Conservation (phyloP, 2,113 vertebrate genomes). For the Proteles cristata region DNA sequence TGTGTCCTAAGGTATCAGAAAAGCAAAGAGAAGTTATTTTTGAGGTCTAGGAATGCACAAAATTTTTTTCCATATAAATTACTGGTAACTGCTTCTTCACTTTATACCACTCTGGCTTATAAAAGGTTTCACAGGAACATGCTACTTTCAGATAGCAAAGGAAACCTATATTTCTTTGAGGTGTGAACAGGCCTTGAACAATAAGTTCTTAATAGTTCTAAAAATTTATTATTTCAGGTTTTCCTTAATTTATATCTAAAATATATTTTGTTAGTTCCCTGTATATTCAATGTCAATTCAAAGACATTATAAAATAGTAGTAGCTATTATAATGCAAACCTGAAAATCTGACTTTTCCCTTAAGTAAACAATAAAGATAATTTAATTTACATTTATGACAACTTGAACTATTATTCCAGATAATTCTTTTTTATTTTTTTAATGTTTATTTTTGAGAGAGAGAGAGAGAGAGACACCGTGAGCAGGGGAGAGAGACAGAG, state of each 20-base stretch:
- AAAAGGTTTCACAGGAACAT: background rate
- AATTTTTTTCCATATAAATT: background rate
- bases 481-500: too few species aligned
- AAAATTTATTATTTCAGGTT: background rate
- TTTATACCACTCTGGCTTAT: background rate
- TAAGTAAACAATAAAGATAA: conserved; percentile 14
- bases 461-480: too few species aligned
- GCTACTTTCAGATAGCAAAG: background rate
- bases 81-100: background rate
- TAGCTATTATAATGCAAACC: background rate
- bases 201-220: conserved; percentile 40
- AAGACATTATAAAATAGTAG: conserved; percentile 27
- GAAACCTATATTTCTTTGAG: background rate
- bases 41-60: background rate
- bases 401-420: background rate
- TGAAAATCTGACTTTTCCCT: background rate
- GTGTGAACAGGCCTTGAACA: background rate
- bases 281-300: background rate
- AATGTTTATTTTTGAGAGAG: too few species aligned
- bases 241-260: conserved; percentile 18
- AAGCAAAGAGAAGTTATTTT: background rate
- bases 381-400: background rate
- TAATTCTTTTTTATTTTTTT: background rate
- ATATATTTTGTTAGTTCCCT: background rate
- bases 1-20: background rate